Evolutionary conservation across 2,113 vertebrate genomes (phyloP).

Genomic region (Gallinago undulata): DNA sequence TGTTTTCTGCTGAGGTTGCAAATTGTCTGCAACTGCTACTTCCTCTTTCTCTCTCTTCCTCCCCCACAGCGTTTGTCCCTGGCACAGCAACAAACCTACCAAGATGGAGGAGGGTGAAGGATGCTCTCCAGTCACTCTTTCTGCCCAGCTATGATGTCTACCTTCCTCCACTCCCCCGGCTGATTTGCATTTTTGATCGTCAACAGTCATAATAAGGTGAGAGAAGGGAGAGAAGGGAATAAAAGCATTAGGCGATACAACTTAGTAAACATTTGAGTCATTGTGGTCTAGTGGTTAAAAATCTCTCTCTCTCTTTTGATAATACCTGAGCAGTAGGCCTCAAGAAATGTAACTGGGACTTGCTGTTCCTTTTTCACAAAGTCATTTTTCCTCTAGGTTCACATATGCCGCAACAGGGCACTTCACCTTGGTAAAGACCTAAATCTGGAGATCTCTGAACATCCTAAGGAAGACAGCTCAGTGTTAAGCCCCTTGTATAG

Average conservation of each 20-base stretch:
- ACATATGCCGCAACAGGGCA: not conserved
- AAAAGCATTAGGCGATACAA: not conserved
- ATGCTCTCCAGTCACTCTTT: not conserved
- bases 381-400: not conserved
- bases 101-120: not conserved
- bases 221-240: not conserved
- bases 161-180: not conserved
- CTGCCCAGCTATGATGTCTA: not conserved
- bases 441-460: not conserved
- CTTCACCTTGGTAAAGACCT: not conserved
- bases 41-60: not conserved
- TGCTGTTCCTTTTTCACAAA: not conserved
- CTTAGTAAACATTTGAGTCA: not conserved
- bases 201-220: not conserved
- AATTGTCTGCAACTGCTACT: not conserved
- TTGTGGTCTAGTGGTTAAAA: constrained; percentile 13
- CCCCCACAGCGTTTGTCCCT: not conserved
- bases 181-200: not conserved
- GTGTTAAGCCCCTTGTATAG: not conserved
- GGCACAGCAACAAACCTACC: not conserved
- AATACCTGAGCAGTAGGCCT: not conserved
- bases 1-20: constrained; percentile 30
- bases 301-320: not conserved
- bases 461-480: not conserved
- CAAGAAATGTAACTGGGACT: not conserved